These are phyloP conservation scores for Opisthograptis luteolata DNA, from an alignment of 2,888 invertebrate species.

Conservation along the genomic window DNA sequence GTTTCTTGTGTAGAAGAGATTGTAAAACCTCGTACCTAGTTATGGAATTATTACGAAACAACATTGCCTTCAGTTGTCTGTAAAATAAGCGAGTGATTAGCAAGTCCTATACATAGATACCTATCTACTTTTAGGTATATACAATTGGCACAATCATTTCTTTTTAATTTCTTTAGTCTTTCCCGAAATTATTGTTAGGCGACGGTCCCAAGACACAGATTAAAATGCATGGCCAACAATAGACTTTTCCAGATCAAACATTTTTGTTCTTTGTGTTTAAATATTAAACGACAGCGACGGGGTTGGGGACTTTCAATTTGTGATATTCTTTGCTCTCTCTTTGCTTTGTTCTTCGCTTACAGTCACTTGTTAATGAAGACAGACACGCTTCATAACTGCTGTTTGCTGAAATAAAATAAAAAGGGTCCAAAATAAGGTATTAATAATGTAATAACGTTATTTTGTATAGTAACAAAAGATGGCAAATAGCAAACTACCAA, in stretches of 20 bases:
- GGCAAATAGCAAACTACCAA: too few species aligned
- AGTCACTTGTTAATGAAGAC: constrained; percentile 48
- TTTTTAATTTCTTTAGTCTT: constrained; percentile 40
- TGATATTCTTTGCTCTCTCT: constrained; percentile 58
- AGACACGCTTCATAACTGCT: constrained; percentile 31
- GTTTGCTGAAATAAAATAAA: constrained; percentile 5
- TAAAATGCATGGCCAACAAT: constrained; percentile 69
- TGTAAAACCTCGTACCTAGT: too few species aligned
- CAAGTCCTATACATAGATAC: too few species aligned
- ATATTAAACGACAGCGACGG: constrained; percentile 62
- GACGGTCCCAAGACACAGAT: constrained; percentile 56
- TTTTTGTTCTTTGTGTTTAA: constrained; percentile 67
- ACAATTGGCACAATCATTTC: too few species aligned
- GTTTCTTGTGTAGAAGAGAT: too few species aligned
- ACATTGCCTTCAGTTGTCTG: constrained; percentile 16
- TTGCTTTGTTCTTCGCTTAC: constrained; percentile 57
- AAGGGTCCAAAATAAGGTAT: too few species aligned
- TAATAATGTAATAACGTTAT: too few species aligned
- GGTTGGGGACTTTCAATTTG: constrained; percentile 56
- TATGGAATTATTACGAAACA: constrained; percentile 7
- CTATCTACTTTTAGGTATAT: too few species aligned
- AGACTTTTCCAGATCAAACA: constrained; percentile 69
- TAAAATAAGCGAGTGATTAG: constrained; percentile 19
- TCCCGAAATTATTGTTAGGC: constrained; percentile 41
- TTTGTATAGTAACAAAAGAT: too few species aligned